Percentiles rank a stretch among this genome's conserved stretches.
Evolutionary conservation across 2,797 vertebrate genomes (phyloP).

Genomic region (Danio tinwini): DNA sequence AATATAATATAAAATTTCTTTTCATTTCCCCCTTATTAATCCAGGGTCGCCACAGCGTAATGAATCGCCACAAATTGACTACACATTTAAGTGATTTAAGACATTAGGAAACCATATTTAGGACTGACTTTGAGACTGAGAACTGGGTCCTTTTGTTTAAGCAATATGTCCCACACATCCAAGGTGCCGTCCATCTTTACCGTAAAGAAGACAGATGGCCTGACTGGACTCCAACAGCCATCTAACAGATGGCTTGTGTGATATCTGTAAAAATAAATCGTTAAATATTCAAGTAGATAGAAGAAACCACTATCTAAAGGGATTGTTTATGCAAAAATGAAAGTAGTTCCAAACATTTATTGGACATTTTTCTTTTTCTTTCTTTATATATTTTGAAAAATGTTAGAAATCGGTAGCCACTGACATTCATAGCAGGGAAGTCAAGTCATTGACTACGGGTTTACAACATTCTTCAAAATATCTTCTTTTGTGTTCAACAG

Average conservation of each 20-base stretch:
- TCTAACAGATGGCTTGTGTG: slow-evolving; percentile 86
- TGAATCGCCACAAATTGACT: too few species aligned
- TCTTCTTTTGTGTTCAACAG: too few species aligned
- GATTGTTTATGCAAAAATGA: too few species aligned
- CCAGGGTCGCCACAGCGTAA: too few species aligned
- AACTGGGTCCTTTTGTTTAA: slow-evolving; percentile 88
- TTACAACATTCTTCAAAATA: too few species aligned
- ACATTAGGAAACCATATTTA: neutral
- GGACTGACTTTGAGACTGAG: slow-evolving; percentile 86
- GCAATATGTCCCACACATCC: slow-evolving; percentile 92
- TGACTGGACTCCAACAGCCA: slow-evolving; percentile 87
- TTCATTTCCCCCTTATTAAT: too few species aligned
- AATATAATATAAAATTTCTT: too few species aligned
- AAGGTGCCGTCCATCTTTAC: slow-evolving; percentile 86
- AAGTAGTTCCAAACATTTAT: neutral
- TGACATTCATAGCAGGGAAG: too few species aligned
- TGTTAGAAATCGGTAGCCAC: too few species aligned
- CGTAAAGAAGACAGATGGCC: slow-evolving; percentile 90
- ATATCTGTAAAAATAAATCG: slow-evolving; percentile 72
- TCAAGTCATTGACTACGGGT: too few species aligned
- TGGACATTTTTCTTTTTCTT: neutral
- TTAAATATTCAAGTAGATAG: neutral
- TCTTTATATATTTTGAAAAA: too few species aligned
- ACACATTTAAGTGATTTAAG: neutral
- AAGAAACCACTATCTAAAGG: neutral